Evolutionary conservation across 2,113 vertebrate genomes (phyloP).

Genomic region (Xenopus borealis): DNA sequence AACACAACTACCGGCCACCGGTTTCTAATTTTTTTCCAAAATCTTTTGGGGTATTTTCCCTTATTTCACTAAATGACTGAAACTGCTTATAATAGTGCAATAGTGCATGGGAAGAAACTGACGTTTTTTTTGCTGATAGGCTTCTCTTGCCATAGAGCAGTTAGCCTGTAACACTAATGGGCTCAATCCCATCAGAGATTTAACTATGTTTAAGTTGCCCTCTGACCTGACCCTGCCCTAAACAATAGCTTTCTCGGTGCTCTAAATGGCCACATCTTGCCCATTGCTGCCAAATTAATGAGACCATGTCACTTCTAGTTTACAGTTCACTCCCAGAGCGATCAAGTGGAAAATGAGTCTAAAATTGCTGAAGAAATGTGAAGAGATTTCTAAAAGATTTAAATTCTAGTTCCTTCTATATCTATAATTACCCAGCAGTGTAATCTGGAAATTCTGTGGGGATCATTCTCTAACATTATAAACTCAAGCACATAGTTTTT

Average conservation of each 20-base stretch:
- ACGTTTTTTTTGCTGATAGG: conserved; percentile 55
- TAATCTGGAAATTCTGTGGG: conserved; percentile 31
- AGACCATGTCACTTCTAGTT: conserved; percentile 82
- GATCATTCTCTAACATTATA: conserved; percentile 10
- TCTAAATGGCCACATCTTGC: conserved; percentile 72
- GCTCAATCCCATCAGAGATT: conserved; percentile 63
- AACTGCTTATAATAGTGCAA: neutral
- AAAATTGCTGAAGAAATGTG: conserved; percentile 62
- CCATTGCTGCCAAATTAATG: conserved; percentile 82
- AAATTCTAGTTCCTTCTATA: conserved; percentile 55
- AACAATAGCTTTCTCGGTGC: conserved; percentile 77
- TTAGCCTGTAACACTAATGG: conserved; percentile 60
- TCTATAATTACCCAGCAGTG: conserved; percentile 56
- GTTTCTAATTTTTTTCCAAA: no score
- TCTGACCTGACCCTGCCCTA: conserved; percentile 74
- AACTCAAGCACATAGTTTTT: conserved; percentile 8
- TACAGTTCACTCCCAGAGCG: conserved; percentile 73
- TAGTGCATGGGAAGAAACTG: conserved; percentile 47
- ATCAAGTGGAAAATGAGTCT: conserved; percentile 78
- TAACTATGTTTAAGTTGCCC: conserved; percentile 69
- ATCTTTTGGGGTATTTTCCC: no score
- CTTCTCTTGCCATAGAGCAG: conserved; percentile 56
- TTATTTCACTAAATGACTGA: neutral
- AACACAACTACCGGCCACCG: no score
- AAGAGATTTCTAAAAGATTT: conserved; percentile 60